Base-by-base conservation (phyloP, 2,113 vertebrate genomes). In the Gymnocephalus cernua region DNA sequence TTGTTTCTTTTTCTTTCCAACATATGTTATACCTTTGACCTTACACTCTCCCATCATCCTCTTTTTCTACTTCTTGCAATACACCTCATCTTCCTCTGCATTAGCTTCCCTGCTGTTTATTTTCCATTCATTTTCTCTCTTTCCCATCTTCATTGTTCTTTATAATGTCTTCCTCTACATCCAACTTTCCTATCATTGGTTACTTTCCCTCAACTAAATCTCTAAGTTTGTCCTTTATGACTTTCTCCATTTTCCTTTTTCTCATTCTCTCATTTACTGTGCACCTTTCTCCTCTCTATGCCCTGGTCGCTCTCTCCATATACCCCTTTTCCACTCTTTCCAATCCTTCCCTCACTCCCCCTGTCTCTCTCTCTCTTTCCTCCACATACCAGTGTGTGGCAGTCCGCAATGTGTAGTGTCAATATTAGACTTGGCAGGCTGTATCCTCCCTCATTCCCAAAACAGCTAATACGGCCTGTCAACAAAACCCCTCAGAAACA, bases 381-480 rank as follows among this genome's bases (percentile, higher is more conserved):
- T 78, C 54, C 59, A 70, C 80, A 88, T 70, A 83, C 85, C 85
- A 72, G 69, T 66, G 73, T 85, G 90, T 76, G 63, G 80, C 58
- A 4, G 83, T 63, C 84, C 45, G 71, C 83, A 78, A 79, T 77
- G 84, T 86, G 83, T 70, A 80, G 57, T 88, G 93, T 93, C 88
- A 94, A 94, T 94, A 94, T 94, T 94, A 82, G 87, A 87, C 79
- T 89, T 93, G 93, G 91, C 90, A 51, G 69, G 62, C 61, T 71
- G 54, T 58, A 59, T 38, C 29, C 62, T 74, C 41, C 16, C 50
- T 80, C 79, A 80, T 84, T 87, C 87, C 86, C 69, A 77, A 77
- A 79, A 79, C 48, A 16, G 69, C 71, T 86, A 80, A 84, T 90
- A 80, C 47, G 48, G 62, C 75, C 12, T 74, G 77, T 89, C 88